Percentiles rank a stretch among this genome's conserved stretches.
These are phyloP conservation scores for Xestia sexstrigata DNA, from an alignment of 2,888 invertebrate species.

Conservation along the genomic window DNA sequence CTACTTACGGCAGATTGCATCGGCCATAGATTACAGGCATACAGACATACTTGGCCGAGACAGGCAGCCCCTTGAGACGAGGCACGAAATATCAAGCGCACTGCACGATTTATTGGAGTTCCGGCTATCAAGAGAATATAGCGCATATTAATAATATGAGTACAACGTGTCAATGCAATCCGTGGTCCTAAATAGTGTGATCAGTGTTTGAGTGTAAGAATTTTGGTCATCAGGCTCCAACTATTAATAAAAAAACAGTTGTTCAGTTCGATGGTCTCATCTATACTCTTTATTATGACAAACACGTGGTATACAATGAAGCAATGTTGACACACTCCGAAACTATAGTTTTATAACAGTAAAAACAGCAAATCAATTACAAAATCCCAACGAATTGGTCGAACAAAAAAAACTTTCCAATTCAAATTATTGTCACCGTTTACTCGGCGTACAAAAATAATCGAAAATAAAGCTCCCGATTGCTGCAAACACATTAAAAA, in stretches of 20 bases:
- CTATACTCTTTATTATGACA: not conserved
- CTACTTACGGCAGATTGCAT: conserved; percentile 50
- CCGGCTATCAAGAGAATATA: not conserved
- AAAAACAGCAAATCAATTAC: conserved; percentile 47
- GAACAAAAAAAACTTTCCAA: conserved; percentile 54
- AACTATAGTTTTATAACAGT: conserved; percentile 13
- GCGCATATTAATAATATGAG: not conserved
- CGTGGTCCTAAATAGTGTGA: not conserved
- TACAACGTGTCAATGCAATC: not conserved
- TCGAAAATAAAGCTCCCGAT: conserved; percentile 72
- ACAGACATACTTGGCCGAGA: conserved; percentile 39
- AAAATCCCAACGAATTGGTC: conserved; percentile 39
- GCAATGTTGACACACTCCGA: not conserved
- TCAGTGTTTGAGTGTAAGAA: too few species aligned
- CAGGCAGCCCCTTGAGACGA: conserved; percentile 52
- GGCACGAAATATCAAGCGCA: conserved; percentile 20
- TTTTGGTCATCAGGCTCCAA: too few species aligned
- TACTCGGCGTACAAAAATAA: conserved; percentile 69
- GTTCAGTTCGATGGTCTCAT: not conserved
- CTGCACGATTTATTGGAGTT: conserved; percentile 29
- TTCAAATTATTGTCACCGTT: conserved; percentile 71
- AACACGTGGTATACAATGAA: not conserved
- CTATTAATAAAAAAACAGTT: too few species aligned
- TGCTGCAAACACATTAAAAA: conserved; percentile 83
- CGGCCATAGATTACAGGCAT: conserved; percentile 54